Conservation (phyloP, 2,113 vertebrate species). For the Pogona vitticeps region DNA sequence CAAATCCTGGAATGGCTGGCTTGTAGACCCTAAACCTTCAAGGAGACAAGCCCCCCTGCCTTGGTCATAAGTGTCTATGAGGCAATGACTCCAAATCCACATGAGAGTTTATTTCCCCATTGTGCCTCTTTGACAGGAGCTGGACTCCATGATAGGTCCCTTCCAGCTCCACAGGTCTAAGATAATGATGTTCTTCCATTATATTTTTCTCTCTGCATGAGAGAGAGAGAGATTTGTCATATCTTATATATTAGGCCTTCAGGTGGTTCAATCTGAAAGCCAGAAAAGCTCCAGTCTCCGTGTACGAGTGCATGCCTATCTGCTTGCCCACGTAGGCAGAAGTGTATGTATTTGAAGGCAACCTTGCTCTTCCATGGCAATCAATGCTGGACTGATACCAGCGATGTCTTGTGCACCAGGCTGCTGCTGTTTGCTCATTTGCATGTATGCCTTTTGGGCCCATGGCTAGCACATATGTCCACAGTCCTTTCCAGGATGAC, state of each 20-base stretch:
- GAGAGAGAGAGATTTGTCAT: too few species aligned
- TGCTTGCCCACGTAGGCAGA: too few species aligned
- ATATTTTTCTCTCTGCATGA: background rate
- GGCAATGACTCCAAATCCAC: too few species aligned
- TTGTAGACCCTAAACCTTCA: too few species aligned
- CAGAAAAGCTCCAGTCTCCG: background rate
- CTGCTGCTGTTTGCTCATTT: background rate
- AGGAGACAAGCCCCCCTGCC: too few species aligned
- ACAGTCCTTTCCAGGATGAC: background rate
- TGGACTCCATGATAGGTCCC: too few species aligned
- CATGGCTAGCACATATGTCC: background rate
- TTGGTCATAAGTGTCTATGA: too few species aligned
- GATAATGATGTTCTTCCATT: background rate
- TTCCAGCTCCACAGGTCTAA: too few species aligned
- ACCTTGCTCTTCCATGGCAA: background rate
- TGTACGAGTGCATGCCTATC: background rate
- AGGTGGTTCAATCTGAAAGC: background rate
- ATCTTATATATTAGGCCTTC: background rate
- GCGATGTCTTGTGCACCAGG: constrained; percentile 1
- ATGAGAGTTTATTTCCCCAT: too few species aligned
- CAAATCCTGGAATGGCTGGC: too few species aligned
- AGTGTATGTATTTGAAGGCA: background rate
- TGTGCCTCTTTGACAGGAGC: too few species aligned
- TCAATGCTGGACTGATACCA: background rate
- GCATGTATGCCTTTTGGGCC: background rate